These are phyloP conservation scores for Lysiphlebus fabarum DNA, from an alignment of 1,140 invertebrate species.

Conservation along the genomic window DNA sequence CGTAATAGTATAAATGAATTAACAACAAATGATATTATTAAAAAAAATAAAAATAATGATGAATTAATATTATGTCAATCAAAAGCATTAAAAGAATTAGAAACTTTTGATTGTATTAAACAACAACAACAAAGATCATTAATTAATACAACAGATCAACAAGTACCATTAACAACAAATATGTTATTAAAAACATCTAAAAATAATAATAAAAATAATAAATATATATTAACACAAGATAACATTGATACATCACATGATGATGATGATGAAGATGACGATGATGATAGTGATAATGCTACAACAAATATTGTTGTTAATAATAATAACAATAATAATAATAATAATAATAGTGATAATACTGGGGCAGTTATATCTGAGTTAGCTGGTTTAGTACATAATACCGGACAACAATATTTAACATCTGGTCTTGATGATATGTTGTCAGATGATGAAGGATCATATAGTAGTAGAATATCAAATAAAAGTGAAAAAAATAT, in stretches of 20 bases:
- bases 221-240: conserved; percentile 35
- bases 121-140: conserved; percentile 43
- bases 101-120: conserved; percentile 45
- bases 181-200: conserved; percentile 36
- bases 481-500: conserved; percentile 94
- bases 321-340: too few species aligned
- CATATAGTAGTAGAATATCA: conserved; percentile 82
- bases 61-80: background rate
- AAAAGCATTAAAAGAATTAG: conserved; percentile 20
- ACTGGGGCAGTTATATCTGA: conserved; percentile 54
- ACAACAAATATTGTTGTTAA: conserved; percentile 38
- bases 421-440: conserved; percentile 60
- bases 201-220: conserved; percentile 25
- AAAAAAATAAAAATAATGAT: conserved; percentile 13
- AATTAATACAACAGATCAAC: conserved; percentile 41
- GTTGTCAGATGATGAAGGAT: conserved; percentile 72
- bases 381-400: conserved; percentile 53
- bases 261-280: too few species aligned
- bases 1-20: conserved; percentile 18
- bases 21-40: background rate
- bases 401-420: conserved; percentile 42
- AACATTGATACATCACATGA: conserved; percentile 39
- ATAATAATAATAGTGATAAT: conserved; percentile 38
- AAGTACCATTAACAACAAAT: conserved; percentile 36
- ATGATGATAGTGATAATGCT: conserved; percentile 43